Evolutionary conservation across 2,797 vertebrate species (phyloP).

Genomic region (Benthosema pterotum): DNA sequence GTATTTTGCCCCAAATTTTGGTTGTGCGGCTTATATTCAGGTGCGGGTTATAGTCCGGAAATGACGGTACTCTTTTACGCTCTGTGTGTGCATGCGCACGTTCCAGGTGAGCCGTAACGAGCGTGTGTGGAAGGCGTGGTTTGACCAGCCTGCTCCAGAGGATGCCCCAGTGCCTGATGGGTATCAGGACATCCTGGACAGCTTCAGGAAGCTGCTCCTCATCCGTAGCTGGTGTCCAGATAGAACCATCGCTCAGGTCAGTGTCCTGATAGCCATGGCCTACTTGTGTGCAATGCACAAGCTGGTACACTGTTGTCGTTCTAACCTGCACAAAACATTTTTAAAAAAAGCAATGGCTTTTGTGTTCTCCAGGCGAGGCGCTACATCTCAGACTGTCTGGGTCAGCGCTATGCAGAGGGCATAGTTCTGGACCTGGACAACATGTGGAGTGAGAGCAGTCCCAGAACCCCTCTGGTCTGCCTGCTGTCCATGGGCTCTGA

Average conservation of each 20-base stretch:
- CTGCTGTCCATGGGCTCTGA: constrained; percentile 87
- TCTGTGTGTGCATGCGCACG: too few species aligned
- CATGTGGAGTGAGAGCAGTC: constrained; percentile 83
- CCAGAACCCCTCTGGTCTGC: constrained; percentile 81
- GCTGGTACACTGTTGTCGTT: too few species aligned
- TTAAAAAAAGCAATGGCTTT: too few species aligned
- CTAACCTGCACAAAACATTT: too few species aligned
- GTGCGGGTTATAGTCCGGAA: too few species aligned
- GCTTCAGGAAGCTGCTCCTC: constrained; percentile 84
- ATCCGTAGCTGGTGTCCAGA: constrained; percentile 87
- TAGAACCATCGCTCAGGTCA: constrained; percentile 83
- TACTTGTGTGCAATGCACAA: too few species aligned
- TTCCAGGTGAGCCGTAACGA: constrained; percentile 80
- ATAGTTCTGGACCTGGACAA: constrained; percentile 84
- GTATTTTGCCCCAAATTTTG: too few species aligned
- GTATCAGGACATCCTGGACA: constrained; percentile 79
- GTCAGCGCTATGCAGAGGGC: constrained; percentile 79
- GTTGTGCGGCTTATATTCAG: too few species aligned
- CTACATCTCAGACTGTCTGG: constrained; percentile 85
- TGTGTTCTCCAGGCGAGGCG: constrained; percentile 77
- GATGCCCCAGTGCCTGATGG: constrained; percentile 80
- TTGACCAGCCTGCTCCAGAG: constrained; percentile 82
- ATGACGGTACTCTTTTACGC: too few species aligned
- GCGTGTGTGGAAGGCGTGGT: constrained; percentile 84
- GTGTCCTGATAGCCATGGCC: constrained; percentile 61